A percentile compares a stretch with the other conserved stretches of the same genome.
These are phyloP conservation scores for Lepetodrilus schrolli DNA, from an alignment of 2,888 invertebrate species.

Conservation along the genomic window DNA sequence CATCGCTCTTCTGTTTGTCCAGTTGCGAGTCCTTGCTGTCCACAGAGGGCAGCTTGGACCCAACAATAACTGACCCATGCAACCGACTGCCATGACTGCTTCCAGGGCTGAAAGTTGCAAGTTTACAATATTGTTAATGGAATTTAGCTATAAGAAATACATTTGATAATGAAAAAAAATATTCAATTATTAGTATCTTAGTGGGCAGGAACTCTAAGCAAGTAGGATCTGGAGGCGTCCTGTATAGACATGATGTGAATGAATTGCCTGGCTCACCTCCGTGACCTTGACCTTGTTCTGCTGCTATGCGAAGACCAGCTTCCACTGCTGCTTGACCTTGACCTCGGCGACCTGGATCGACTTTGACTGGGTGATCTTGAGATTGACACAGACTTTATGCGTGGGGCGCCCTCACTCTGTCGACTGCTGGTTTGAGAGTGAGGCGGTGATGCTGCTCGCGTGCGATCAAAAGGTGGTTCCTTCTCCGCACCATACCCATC, in stretches of 20 bases:
- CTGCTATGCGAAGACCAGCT: conserved; percentile 74
- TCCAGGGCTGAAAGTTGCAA: conserved; percentile 52
- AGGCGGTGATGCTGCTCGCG: conserved; percentile 55
- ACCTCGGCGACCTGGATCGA: conserved; percentile 61
- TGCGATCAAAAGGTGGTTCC: conserved; percentile 75
- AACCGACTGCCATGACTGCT: conserved; percentile 45
- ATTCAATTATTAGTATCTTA: too few species aligned
- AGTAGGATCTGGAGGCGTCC: too few species aligned
- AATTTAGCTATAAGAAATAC: too few species aligned
- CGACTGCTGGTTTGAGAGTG: conserved; percentile 54
- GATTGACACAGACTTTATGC: conserved; percentile 51
- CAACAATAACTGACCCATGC: conserved; percentile 33
- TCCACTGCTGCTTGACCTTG: conserved; percentile 69
- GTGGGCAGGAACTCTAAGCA: too few species aligned
- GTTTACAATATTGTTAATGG: too few species aligned
- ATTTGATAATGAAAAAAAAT: too few species aligned
- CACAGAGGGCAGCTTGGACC: conserved; percentile 17
- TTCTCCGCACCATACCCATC: conserved; percentile 36
- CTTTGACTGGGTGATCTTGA: conserved; percentile 59
- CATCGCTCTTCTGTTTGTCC: conserved; percentile 38
- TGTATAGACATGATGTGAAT: too few species aligned
- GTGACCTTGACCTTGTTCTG: conserved; percentile 73
- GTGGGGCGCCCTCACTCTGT: conserved; percentile 35
- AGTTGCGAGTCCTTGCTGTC: not conserved
- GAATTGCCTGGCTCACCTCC: too few species aligned